Conservation (phyloP, 2,113 vertebrate species). For the Argyrosomus japonicus region DNA sequence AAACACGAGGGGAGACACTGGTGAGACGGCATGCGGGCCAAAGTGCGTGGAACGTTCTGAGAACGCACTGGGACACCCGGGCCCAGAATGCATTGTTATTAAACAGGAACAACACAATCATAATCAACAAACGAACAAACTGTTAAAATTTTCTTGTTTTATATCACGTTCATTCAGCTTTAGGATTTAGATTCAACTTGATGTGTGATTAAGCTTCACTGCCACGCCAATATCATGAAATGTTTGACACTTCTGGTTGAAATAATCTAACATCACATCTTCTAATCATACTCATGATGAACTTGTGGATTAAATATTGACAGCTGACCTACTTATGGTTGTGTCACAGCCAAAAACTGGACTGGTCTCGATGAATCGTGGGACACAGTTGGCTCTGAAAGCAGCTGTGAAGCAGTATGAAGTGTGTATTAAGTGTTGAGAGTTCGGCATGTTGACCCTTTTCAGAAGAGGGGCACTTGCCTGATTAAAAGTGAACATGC, state of each 20-base stretch:
- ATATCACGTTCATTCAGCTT: not conserved
- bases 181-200: not conserved
- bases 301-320: not conserved
- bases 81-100: not conserved
- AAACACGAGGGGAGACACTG: not conserved
- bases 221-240: not conserved
- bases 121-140: no score
- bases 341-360: not conserved
- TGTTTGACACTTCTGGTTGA: not conserved
- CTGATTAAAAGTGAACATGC: not conserved
- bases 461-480: no score
- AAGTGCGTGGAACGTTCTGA: not conserved
- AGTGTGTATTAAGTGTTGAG: not conserved
- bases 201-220: not conserved
- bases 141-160: no score
- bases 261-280: not conserved
- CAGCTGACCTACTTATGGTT: not conserved
- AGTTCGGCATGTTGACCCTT: not conserved
- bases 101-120: not conserved
- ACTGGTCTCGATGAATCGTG: not conserved
- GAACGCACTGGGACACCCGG: not conserved
- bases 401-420: not conserved
- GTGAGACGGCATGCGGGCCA: not conserved
- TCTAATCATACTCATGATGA: not conserved
- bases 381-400: not conserved